A percentile compares a stretch with the other conserved stretches of the same genome.
Evolutionary conservation across 2,888 invertebrate genomes (phyloP).

Genomic region (Eupelmus urozonus): DNA sequence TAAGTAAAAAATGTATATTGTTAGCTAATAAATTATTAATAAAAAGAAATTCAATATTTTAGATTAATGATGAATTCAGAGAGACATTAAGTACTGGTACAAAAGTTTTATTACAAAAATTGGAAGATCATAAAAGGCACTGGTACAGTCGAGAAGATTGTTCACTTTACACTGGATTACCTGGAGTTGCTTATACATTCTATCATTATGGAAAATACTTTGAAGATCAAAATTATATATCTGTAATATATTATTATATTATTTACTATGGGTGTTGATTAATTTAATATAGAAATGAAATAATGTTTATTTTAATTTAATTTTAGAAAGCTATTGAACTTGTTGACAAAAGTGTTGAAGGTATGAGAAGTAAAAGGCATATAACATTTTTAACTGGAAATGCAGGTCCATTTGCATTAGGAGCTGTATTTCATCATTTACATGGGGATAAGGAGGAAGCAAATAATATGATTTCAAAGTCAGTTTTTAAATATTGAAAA

Average conservation of each 20-base stretch:
- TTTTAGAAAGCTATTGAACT: slow-evolving; percentile 77
- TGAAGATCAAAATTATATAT: slow-evolving; percentile 66
- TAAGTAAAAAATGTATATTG: slow-evolving; percentile 43
- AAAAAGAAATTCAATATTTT: slow-evolving; percentile 56
- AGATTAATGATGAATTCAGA: slow-evolving; percentile 79
- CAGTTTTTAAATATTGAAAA: slow-evolving; percentile 59
- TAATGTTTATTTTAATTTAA: slow-evolving; percentile 28
- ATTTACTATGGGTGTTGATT: no score
- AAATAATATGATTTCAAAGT: slow-evolving; percentile 79
- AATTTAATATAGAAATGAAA: slow-evolving; percentile 16
- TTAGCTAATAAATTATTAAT: not conserved
- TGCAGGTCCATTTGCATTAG: slow-evolving; percentile 83
- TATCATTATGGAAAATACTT: slow-evolving; percentile 77
- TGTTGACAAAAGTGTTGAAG: slow-evolving; percentile 75
- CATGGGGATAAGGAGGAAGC: slow-evolving; percentile 80
- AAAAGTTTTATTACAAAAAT: slow-evolving; percentile 75
- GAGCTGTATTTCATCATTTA: slow-evolving; percentile 81
- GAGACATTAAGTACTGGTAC: slow-evolving; percentile 76
- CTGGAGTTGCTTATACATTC: slow-evolving; percentile 85
- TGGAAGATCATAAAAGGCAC: slow-evolving; percentile 77
- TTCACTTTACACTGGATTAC: slow-evolving; percentile 87
- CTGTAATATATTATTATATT: no score
- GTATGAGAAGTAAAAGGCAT: slow-evolving; percentile 74
- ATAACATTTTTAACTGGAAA: slow-evolving; percentile 85
- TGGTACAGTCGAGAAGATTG: slow-evolving; percentile 78